Percentiles rank a stretch among this genome's conserved stretches.
phyloP scores from a whole-genome alignment of 2,888 invertebrate species.

The Sphaerophoria rueppellii region DNA sequence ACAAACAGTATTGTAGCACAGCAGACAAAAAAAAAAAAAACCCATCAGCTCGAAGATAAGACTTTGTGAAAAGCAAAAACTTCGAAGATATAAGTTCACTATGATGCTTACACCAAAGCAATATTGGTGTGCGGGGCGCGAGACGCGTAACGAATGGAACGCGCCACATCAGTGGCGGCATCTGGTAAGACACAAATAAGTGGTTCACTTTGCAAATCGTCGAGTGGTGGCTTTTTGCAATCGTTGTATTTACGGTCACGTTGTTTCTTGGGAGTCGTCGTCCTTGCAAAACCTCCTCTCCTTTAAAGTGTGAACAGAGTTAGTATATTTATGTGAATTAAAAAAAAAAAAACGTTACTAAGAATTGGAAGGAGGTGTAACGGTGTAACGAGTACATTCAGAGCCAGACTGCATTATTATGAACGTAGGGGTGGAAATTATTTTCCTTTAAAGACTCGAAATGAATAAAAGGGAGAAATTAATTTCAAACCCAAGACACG shows the following conservation, averaged over 20 bases:
- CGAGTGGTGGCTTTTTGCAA: constrained; percentile 61
- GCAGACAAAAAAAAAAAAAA: neutral
- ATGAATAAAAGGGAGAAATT: constrained; percentile 61
- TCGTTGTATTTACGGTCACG: constrained; percentile 39
- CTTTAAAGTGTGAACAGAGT: constrained; percentile 55
- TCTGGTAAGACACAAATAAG: constrained; percentile 71
- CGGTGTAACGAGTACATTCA: constrained; percentile 38
- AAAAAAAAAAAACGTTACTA: constrained; percentile 7
- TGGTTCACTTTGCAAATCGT: constrained; percentile 71
- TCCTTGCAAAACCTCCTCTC: neutral
- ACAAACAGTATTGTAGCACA: neutral
- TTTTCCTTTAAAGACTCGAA: constrained; percentile 56
- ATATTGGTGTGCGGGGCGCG: no score
- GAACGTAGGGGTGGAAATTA: constrained; percentile 54
- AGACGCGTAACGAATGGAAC: constrained; percentile 27
- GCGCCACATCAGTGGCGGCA: constrained; percentile 54
- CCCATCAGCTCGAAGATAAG: constrained; percentile 3
- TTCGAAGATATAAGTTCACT: constrained; percentile 12
- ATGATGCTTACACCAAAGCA: neutral
- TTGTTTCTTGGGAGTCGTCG: neutral
- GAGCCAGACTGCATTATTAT: constrained; percentile 48
- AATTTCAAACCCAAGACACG: constrained; percentile 52
- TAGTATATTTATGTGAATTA: constrained; percentile 47
- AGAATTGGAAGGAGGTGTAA: constrained; percentile 3
- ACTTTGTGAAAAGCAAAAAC: constrained; percentile 38